A percentile compares a stretch with the other conserved stretches of the same genome.
Conservation (phyloP, 2,113 vertebrate species). For the Ctenomys sociabilis region DNA sequence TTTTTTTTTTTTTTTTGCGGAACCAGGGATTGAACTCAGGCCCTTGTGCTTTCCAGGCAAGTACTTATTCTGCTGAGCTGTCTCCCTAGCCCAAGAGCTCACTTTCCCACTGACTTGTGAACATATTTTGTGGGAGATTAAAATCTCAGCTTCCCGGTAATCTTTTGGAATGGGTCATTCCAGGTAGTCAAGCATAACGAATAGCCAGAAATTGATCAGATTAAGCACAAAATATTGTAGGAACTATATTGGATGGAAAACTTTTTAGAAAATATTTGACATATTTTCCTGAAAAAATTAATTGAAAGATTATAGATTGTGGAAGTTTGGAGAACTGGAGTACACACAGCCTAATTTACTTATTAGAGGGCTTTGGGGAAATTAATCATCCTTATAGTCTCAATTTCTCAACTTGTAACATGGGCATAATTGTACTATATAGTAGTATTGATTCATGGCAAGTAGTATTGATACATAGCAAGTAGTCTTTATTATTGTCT, state of each 20-base stretch:
- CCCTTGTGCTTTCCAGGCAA: too few species aligned
- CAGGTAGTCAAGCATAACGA: not conserved
- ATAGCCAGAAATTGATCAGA: slow-evolving; percentile 19
- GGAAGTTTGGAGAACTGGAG: not conserved
- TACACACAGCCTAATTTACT: not conserved
- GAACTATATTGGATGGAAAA: not conserved
- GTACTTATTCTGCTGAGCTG: too few species aligned
- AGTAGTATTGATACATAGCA: not conserved
- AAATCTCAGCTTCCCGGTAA: not conserved
- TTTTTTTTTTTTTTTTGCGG: too few species aligned
- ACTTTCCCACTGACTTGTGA: not conserved
- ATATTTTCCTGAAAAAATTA: not conserved
- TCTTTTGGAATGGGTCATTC: slow-evolving; percentile 32
- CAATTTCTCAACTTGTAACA: not conserved
- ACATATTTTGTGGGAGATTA: slow-evolving; percentile 26
- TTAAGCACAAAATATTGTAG: slow-evolving; percentile 5
- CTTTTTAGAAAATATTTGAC: not conserved
- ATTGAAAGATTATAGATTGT: not conserved
- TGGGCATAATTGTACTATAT: not conserved
- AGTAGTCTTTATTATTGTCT: not conserved
- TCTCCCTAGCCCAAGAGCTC: too few species aligned
- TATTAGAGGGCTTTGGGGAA: not conserved
- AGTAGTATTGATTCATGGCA: not conserved
- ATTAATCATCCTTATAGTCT: not conserved
- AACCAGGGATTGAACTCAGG: too few species aligned